Evolutionary conservation across 2,888 invertebrate species (phyloP), one percentile per base, ranked within the genome.

Genomic region (Tipula helvola): DNA sequence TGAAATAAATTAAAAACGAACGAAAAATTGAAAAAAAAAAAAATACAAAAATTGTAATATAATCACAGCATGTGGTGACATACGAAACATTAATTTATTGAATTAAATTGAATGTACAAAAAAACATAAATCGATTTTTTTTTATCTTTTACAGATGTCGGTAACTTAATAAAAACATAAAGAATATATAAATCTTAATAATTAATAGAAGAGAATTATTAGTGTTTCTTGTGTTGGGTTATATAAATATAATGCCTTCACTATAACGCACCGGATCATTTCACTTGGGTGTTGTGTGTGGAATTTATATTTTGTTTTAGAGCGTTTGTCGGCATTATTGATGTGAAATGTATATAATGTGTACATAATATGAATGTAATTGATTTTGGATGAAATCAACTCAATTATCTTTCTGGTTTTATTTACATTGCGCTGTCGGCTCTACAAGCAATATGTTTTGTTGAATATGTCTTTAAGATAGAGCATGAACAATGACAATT

Each of bases 1-100:
- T 71, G 71, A 71, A 71, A 71, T 71, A 71, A 71, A 71, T 71
- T 71, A 71, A 71, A 71, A 28, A 28, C 10, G 71, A 71, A 71
- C 28, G 28, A 71, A 71, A 52, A 52, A 28, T 28, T 28, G 28
- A 28, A 28, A 28, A 28, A 28, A 0, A 47, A 0, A 47, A 47
- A 57, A 57, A 57, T 52, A 7, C 4, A 71, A 52, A 52, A 28
- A 71, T 71, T 71, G 71, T 71, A 71, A 71, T 71, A 71, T 71
- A 71, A 71, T 71, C 71, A 71, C 71, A 71, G 71, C 71, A 71
- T 71, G 71, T 71, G 71, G 71, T 71, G 71, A 71, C 71, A 71
- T 71, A 71, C 71, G 71, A 71, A 71, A 28, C 71, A 71, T 71
- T 71, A 71, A 71, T 71, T 71, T 71, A 71, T 71, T 71, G 71